Conservation (phyloP, 2,888 invertebrate species). For the Pammene aurita region DNA sequence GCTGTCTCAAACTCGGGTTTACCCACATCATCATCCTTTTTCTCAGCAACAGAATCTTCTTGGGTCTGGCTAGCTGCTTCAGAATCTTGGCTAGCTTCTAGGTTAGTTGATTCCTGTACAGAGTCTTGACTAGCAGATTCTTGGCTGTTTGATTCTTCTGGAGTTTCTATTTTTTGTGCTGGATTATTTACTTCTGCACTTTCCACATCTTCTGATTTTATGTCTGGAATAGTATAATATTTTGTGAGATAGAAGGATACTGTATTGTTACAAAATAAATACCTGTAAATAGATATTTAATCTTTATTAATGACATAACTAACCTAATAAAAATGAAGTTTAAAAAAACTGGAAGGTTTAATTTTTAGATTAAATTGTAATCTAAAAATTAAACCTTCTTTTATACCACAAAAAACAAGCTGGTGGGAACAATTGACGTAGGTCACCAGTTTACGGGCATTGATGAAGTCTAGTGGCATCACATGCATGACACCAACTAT, state of each 20-base stretch:
- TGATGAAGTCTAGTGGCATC: too few relatives aligned
- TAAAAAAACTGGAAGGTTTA: too few relatives aligned
- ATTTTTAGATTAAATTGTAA: too few relatives aligned
- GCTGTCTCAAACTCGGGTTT: constrained; percentile 81
- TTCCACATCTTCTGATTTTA: constrained; percentile 41
- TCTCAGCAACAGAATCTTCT: constrained; percentile 43
- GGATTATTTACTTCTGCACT: constrained; percentile 30
- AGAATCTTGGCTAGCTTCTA: constrained; percentile 23
- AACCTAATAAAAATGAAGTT: too few relatives aligned
- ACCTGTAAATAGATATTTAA: too few relatives aligned
- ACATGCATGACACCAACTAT: too few relatives aligned
- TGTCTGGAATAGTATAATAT: constrained; percentile 29
- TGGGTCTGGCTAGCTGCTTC: constrained; percentile 45
- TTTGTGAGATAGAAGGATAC: neutral
- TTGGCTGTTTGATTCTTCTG: constrained; percentile 35
- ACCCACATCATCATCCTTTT: constrained; percentile 61
- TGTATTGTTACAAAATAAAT: too few relatives aligned
- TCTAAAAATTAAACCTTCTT: too few relatives aligned
- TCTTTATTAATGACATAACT: too few relatives aligned
- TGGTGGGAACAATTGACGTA: too few relatives aligned
- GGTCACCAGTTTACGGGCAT: too few relatives aligned
- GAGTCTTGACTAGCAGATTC: constrained; percentile 39
- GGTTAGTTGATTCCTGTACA: neutral
- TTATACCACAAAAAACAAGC: too few relatives aligned
- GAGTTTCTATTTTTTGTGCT: constrained; percentile 25